Evolutionary conservation across 2,113 vertebrate genomes (phyloP), one percentile per base, ranked within the genome.

Genomic region (Thalassoma bifasciatum): DNA sequence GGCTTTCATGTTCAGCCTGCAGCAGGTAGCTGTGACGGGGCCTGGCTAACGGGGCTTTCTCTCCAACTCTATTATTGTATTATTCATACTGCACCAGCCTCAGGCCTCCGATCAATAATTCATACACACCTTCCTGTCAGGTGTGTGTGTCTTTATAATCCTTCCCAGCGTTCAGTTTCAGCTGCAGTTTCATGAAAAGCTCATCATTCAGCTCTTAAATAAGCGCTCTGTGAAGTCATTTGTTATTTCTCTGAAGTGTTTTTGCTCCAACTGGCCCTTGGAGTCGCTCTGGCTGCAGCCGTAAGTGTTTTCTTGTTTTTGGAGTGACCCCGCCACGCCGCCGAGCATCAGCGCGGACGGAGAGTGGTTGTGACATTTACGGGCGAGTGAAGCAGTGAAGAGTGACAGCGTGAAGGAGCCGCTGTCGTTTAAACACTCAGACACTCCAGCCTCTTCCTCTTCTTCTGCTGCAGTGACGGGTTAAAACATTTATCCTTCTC

Each of bases 301-400:
- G 42, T n/a, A 4, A 21, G 21, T 6, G 3, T 13, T 49, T 16
- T 22, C 12, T 44, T 37, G 22, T 21, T 30, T 30, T 30, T 30
- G 3, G 3, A 13, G 50, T 57, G 74, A 54, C 40, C n/a, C 23
- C 2, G 23, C n/a, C n/a, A 0, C 21, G 30, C 50, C 30, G 12
- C 50, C 7, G 23, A 42, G 6, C 59, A 0, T 64, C 66, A 7
- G 60, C 7, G 12, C 13, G 6, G 37, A 38, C n/a, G 67, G 50
- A 72, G 59, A 72, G 17, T 66, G 47, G 30, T 59, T 30, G 2
- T 66, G 68, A 79, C 68, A 54, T 79, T 72, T 66, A 38, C 68
- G 66, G 66, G n/a, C 22, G 42, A 36, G 3, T 63, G 57, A 53
- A 37, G 14, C 34, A 12, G 22, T 4, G 63, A 13, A 23, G 56